Evolutionary conservation across 2,888 invertebrate genomes (phyloP), one percentile per base, ranked within the genome.

Genomic region (Tetragonula carbonaria): DNA sequence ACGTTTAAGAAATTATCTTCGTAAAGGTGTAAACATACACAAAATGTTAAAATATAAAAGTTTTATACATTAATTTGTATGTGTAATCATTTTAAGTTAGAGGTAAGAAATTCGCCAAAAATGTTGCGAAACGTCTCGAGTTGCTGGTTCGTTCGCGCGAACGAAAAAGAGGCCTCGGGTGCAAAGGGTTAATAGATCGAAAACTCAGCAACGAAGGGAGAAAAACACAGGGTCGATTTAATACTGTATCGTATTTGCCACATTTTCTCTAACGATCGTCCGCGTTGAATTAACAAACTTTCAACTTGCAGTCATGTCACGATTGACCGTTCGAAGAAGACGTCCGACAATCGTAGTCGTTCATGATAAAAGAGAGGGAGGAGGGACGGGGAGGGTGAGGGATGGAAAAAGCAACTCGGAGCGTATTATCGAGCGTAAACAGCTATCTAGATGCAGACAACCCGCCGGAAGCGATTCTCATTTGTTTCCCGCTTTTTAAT

Each of bases 391-490:
- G 21, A 2, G 14, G n/a, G 13, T 1, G 6, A 62, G 63, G 72
- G 63, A 28, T 65, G 59, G 50, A 68, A 75, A 81, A 77, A 50
- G 53, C 66, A 71, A 55, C 66, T 74, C n/a, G 74, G 78, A 65
- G 68, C 59, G 87, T 86, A 91, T 88, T 89, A 89, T 87, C 85
- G 80, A 82, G 82, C 86, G 79, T 89, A 87, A 90, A 85, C 88
- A 90, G 89, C 88, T 87, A 88, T 91, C 90, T 88, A 85, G 81
- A 90, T 90, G 91, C 91, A 88, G 85, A 88, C 85, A 84, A 87
- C 81, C 85, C 88, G 89, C 91, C 88, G 86, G 85, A 84, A 92
- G 92, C 91, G 78, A 91, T 92, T 91, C 91, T 92, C 93, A 92
- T 93, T 92, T 91, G 90, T 92, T 91, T 90, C 84, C 85, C 70